Evolutionary conservation across 2,113 vertebrate genomes (phyloP).

Genomic region (Fregata magnificens): DNA sequence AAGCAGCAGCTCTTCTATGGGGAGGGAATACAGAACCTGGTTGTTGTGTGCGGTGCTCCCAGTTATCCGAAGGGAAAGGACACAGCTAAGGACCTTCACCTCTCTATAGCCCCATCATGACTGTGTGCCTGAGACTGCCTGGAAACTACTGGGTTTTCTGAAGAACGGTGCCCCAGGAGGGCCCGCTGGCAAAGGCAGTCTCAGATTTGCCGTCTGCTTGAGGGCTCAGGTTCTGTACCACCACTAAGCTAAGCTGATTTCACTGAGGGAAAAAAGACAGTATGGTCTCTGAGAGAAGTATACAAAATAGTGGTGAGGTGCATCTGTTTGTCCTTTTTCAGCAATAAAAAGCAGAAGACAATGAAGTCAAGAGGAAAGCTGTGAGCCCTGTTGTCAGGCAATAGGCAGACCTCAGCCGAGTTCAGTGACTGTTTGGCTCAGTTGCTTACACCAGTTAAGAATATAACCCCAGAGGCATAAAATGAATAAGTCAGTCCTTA

Average conservation of each 20-base stretch:
- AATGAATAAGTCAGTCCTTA: not conserved
- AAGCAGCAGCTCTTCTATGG: not conserved
- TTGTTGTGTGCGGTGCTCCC: not conserved
- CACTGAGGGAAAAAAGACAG: not conserved
- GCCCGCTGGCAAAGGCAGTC: not conserved
- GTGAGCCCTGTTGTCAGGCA: not conserved
- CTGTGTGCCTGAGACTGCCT: not conserved
- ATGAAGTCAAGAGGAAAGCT: not conserved
- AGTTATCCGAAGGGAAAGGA: not conserved
- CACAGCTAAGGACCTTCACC: not conserved
- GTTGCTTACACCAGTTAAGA: not conserved
- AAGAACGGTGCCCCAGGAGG: not conserved
- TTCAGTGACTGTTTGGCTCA: not conserved
- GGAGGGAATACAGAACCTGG: not conserved
- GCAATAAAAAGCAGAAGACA: not conserved
- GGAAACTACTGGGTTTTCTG: not conserved
- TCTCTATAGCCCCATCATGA: not conserved
- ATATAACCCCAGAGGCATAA: not conserved
- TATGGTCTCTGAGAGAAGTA: not conserved
- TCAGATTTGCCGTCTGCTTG: not conserved
- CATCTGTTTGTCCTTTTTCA: not conserved
- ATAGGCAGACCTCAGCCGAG: not conserved
- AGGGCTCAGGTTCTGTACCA: not conserved
- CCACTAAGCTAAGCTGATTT: not conserved
- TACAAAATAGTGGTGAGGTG: not conserved